Conservation (phyloP, 2,113 vertebrate species). For the Xenopus tropicalis region DNA sequence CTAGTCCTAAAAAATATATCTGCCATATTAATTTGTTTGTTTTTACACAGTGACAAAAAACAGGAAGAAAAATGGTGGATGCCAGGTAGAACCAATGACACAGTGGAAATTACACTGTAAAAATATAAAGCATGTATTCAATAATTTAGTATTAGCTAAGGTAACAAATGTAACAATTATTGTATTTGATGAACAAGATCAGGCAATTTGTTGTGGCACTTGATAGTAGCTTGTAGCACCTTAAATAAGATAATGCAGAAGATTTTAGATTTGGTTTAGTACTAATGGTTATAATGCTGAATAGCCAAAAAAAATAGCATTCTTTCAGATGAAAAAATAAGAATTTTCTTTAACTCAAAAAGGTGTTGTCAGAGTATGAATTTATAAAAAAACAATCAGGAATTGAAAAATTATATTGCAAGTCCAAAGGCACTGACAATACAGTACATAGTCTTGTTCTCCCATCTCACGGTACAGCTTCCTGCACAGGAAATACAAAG, state of each 20-base stretch:
- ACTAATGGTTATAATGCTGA: no score
- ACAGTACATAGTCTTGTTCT: conserved; percentile 93
- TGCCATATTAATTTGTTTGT: no score
- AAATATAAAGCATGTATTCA: conserved; percentile 17
- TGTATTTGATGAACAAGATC: background rate
- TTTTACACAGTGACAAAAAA: no score
- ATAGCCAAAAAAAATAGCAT: no score
- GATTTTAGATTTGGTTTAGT: background rate
- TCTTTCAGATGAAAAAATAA: no score
- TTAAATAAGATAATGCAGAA: conserved; percentile 14
- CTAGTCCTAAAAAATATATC: no score
- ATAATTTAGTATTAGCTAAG: conserved; percentile 35
- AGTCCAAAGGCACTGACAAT: conserved; percentile 87
- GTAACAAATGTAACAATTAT: conserved; percentile 18
- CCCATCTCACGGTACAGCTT: conserved; percentile 88
- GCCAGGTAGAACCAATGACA: background rate
- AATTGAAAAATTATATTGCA: conserved; percentile 66
- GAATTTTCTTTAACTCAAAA: no score
- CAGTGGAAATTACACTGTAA: background rate
- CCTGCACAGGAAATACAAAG: conserved; percentile 62
- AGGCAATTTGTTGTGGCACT: conserved; percentile 28
- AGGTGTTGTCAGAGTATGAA: no score
- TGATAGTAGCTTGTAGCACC: conserved; percentile 29
- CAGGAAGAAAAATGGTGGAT: no score
- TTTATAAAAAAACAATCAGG: conserved; percentile 1